A percentile compares a stretch with the other conserved stretches of the same genome.
Evolutionary conservation across 2,797 vertebrate genomes (phyloP).

Genomic region (Euphonia xanthogaster): DNA sequence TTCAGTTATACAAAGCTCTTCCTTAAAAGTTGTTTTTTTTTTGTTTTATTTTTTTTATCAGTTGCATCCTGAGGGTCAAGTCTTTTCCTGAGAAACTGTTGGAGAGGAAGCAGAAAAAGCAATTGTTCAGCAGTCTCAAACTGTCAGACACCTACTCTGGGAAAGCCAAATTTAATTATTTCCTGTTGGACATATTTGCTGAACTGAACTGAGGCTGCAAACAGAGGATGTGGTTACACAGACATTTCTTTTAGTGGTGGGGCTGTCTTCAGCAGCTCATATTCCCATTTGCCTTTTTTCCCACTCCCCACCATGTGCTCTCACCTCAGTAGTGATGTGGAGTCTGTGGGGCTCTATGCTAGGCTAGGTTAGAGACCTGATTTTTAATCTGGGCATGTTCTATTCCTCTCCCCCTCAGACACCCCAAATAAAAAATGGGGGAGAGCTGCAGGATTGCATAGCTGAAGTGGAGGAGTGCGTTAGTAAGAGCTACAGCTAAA

Average conservation of each 20-base stretch:
- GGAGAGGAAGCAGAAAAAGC: slow-evolving; percentile 47
- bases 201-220: slow-evolving; percentile 6
- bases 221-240: slow-evolving; percentile 58
- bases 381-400: neutral
- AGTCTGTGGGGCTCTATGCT: neutral
- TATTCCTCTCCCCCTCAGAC: neutral
- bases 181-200: slow-evolving; percentile 53
- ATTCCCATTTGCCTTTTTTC: neutral
- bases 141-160: slow-evolving; percentile 33
- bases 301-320: neutral
- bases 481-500: neutral
- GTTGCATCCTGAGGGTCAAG: neutral
- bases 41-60: neutral
- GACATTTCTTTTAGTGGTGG: neutral
- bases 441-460: neutral
- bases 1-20: neutral
- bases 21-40: neutral
- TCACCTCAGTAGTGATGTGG: neutral
- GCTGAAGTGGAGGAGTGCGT: neutral
- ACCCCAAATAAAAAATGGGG: neutral
- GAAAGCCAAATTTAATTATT: slow-evolving; percentile 52
- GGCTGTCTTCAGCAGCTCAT: neutral
- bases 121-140: slow-evolving; percentile 12
- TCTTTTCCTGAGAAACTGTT: slow-evolving; percentile 47
- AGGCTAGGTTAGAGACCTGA: neutral